These are phyloP conservation scores for Chaetodon trifascialis DNA, from an alignment of 2,113 vertebrate genomes.

Conservation along the genomic window DNA sequence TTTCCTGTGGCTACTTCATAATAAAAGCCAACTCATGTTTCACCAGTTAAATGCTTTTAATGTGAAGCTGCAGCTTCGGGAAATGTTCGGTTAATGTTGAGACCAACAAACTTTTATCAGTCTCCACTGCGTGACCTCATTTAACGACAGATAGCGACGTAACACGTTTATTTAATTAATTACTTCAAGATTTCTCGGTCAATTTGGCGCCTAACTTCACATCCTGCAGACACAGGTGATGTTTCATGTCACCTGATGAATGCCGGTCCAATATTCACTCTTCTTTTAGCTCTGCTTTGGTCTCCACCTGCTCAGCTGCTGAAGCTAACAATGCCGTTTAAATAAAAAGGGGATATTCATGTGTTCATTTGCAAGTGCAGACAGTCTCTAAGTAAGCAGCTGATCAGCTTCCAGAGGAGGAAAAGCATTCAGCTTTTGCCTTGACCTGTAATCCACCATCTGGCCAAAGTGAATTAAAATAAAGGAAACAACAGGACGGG, in stretches of 20 bases:
- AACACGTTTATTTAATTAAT: too few relatives aligned
- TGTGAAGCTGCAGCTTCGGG: too few relatives aligned
- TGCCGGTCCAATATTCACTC: background rate
- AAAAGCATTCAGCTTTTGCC: slow-evolving; percentile 8
- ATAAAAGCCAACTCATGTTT: too few relatives aligned
- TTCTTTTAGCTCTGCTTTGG: background rate
- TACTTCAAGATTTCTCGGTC: too few relatives aligned
- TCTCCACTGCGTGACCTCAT: too few relatives aligned
- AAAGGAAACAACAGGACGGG: slow-evolving; percentile 38
- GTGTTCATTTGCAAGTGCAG: background rate
- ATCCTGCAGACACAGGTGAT: background rate
- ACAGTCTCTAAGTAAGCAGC: background rate
- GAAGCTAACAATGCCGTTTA: background rate
- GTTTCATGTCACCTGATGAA: background rate
- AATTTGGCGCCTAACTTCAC: background rate
- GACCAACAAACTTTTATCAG: too few relatives aligned
- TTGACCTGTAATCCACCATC: slow-evolving; percentile 59
- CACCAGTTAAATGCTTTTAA: too few relatives aligned
- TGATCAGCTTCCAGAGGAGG: slow-evolving; percentile 3
- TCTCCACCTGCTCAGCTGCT: background rate
- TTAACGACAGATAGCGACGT: too few relatives aligned
- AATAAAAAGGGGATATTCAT: background rate
- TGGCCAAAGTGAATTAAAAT: slow-evolving; percentile 36
- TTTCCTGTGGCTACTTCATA: too few relatives aligned
- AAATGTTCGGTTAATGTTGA: too few relatives aligned